Conservation (phyloP, 2,113 vertebrate genomes). For the Sprattus sprattus region DNA sequence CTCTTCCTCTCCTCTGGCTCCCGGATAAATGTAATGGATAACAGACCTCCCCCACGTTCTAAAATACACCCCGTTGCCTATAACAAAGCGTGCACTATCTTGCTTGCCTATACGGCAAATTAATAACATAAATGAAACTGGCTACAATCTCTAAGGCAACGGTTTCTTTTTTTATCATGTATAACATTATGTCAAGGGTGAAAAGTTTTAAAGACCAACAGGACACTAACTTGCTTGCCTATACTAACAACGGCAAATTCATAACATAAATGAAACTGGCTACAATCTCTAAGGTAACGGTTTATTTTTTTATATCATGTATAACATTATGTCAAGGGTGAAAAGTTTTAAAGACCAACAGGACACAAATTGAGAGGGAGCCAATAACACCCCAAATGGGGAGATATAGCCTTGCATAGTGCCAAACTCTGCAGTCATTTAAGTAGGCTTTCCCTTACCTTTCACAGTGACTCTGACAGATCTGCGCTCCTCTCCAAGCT, state of each 20-base stretch:
- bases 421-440: background rate
- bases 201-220: background rate
- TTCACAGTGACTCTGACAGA: conserved; percentile 34
- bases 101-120: background rate
- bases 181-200: background rate
- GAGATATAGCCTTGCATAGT: background rate
- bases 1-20: conserved; percentile 7
- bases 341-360: background rate
- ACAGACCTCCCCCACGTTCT: conserved; percentile 13
- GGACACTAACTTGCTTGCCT: background rate
- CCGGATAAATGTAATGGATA: background rate
- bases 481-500: background rate
- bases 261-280: background rate
- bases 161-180: background rate
- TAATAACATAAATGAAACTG: background rate
- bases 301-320: background rate
- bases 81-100: background rate
- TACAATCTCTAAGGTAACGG: background rate
- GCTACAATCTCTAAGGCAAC: background rate
- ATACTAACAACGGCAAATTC: background rate
- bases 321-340: background rate
- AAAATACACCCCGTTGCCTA: background rate
- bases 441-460: conserved; percentile 15
- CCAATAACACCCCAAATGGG: too few relatives aligned
- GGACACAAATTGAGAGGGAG: background rate